Base-by-base conservation (phyloP, 2,888 invertebrate genomes). In the Macaria notata region DNA sequence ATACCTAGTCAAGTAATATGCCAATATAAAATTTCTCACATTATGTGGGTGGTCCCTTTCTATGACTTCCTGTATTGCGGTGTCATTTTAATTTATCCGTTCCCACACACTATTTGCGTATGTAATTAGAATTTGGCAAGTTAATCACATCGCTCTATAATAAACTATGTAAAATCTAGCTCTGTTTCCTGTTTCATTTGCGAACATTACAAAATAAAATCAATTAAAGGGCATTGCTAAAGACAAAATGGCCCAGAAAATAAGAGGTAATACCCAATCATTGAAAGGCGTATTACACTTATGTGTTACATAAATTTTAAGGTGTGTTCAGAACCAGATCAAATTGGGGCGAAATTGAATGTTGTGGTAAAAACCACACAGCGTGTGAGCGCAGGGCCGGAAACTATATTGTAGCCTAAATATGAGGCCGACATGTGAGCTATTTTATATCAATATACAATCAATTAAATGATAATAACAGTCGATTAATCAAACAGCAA, bases 321-420 rank as follows among this genome's bases (percentile, higher is more conserved):
- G 76, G 75, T 69, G 75, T 71, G 19, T 19, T 19, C 19, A 78
- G 75, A 72, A 73, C 73, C 64, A 73, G 71, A 78, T 78, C 79
- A 83, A 85, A 81, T 83, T 78, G 76, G 82, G 75, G 73, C 81
- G 70, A 80, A 78, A 72, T 72, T 70, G 74, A 75, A 66, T 66
- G 70, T 69, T 63, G 57, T 62, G 66, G 70, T 69, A 73, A 73
- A 75, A 75, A 71, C 65, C 62, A 64, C 63, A 64, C 43, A 65
- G 59, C 61, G 60, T 61, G 56, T 44, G 54, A 61, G 46, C 29
- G 5, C 9, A 58, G 57, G 61, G 62, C 64, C 59, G 63, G 62
- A 59, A 53, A 57, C 56, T 52, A 48, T 41, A 41, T 41, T 48
- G 31, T 19, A 43, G 46, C 52, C 43, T 43, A 43, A 55, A 52